Conservation (phyloP, 2,888 invertebrate genomes). For the Lasioglossum leucozonium region DNA sequence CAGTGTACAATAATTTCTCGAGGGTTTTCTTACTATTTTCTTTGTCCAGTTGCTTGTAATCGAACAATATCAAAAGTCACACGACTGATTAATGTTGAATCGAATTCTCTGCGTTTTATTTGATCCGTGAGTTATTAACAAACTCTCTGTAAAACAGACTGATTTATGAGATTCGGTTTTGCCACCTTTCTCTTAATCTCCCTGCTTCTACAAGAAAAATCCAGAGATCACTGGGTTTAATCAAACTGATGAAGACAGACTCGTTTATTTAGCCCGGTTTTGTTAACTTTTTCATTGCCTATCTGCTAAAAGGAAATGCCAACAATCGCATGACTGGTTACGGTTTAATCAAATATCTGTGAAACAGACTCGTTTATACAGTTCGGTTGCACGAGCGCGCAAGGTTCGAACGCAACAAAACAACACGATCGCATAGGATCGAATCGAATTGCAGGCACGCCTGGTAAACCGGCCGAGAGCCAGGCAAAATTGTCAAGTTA, state of each 20-base stretch:
- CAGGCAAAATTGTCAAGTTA: conserved; percentile 5
- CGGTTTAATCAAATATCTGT: neutral
- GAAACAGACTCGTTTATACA: neutral
- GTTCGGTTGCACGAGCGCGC: neutral
- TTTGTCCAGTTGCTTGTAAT: neutral
- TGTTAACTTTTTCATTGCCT: neutral
- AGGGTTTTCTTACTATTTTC: too few relatives aligned
- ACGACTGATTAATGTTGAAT: too few relatives aligned
- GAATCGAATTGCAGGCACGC: neutral
- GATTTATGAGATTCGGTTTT: neutral
- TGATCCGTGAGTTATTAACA: neutral
- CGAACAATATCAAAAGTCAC: neutral
- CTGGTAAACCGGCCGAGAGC: neutral
- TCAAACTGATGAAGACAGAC: neutral
- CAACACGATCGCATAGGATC: neutral
- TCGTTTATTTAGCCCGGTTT: neutral
- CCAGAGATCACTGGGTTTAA: neutral
- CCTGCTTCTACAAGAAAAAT: neutral
- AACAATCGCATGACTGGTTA: neutral
- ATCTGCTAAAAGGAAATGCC: neutral
- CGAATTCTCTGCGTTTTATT: too few relatives aligned
- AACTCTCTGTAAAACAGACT: neutral
- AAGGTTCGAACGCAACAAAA: neutral
- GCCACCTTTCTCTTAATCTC: neutral
- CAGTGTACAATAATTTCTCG: neutral